Percentiles rank a stretch among this genome's conserved stretches.
phyloP scores from a whole-genome alignment of 2,888 invertebrate species.

The Mongoloraphidia duomilia region DNA sequence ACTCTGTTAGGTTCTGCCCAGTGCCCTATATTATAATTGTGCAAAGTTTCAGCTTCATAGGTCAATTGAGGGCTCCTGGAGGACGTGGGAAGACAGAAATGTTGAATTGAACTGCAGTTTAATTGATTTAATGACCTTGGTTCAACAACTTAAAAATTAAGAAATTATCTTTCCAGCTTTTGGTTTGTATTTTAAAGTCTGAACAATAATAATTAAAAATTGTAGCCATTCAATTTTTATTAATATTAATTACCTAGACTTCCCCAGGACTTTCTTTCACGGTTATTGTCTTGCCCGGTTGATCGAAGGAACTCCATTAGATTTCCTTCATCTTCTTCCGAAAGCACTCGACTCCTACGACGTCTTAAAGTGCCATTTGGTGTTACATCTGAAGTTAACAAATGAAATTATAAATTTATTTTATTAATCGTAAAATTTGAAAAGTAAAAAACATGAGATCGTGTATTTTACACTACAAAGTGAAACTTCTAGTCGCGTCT shows the following conservation, averaged over 20 bases:
- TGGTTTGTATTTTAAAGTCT: too few relatives aligned
- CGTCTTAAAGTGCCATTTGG: slow-evolving; percentile 78
- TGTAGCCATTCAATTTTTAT: neutral
- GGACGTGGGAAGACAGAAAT: neutral
- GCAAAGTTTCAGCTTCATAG: too few relatives aligned
- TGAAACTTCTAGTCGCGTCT: neutral
- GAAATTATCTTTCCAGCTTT: too few relatives aligned
- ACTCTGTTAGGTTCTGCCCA: too few relatives aligned
- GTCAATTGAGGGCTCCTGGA: neutral
- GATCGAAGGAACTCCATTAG: slow-evolving; percentile 74
- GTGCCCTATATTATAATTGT: too few relatives aligned
- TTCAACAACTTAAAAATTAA: too few relatives aligned
- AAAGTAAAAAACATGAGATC: neutral
- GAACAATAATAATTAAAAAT: neutral
- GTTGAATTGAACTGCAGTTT: too few relatives aligned
- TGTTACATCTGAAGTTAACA: slow-evolving; percentile 51
- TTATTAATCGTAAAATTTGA: neutral
- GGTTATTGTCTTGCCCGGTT: slow-evolving; percentile 56
- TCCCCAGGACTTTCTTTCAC: slow-evolving; percentile 73
- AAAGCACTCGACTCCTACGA: slow-evolving; percentile 64
- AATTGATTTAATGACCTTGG: too few relatives aligned
- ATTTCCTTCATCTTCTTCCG: slow-evolving; percentile 70
- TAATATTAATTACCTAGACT: slow-evolving; percentile 47
- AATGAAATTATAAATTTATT: neutral
- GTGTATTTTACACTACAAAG: neutral